phyloP scores from a whole-genome alignment of 1,140 invertebrate genomes.

The Dreissena rostriformis region DNA sequence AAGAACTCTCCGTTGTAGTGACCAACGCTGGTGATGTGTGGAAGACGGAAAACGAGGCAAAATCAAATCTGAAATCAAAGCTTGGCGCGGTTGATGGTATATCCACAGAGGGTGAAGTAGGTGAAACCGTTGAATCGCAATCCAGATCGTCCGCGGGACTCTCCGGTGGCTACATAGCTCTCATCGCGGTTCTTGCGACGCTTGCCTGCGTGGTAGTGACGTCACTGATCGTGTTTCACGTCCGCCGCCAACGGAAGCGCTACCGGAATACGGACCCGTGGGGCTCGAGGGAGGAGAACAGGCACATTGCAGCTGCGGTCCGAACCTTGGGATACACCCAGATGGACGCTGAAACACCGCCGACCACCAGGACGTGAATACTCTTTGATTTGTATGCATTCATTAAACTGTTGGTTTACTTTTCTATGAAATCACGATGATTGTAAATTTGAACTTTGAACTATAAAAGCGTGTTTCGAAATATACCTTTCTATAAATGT shows the following conservation, averaged over 20 bases:
- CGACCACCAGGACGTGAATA: too few species aligned
- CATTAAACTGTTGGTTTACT: too few species aligned
- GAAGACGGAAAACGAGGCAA: constrained; percentile 13
- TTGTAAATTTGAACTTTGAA: too few species aligned
- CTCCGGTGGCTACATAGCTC: constrained; percentile 8
- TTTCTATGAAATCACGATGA: too few species aligned
- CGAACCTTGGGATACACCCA: background rate
- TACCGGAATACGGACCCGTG: constrained; percentile 28
- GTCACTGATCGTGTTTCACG: background rate
- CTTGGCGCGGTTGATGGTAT: background rate
- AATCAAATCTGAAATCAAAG: background rate
- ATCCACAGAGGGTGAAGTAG: too few species aligned
- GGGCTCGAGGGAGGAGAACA: background rate
- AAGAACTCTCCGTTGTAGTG: constrained; percentile 1
- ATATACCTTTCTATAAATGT: too few species aligned
- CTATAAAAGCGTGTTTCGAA: too few species aligned
- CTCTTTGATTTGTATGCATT: too few species aligned
- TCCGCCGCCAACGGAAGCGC: background rate
- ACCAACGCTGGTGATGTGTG: constrained; percentile 19
- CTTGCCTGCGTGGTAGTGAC: constrained; percentile 8
- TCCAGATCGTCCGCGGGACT: background rate
- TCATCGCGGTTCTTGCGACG: constrained; percentile 7
- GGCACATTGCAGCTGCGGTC: background rate
- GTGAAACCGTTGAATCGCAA: background rate
- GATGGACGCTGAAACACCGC: background rate